Base-by-base conservation (phyloP, 1,140 invertebrate species). In the Aradophagus sp. region DNA sequence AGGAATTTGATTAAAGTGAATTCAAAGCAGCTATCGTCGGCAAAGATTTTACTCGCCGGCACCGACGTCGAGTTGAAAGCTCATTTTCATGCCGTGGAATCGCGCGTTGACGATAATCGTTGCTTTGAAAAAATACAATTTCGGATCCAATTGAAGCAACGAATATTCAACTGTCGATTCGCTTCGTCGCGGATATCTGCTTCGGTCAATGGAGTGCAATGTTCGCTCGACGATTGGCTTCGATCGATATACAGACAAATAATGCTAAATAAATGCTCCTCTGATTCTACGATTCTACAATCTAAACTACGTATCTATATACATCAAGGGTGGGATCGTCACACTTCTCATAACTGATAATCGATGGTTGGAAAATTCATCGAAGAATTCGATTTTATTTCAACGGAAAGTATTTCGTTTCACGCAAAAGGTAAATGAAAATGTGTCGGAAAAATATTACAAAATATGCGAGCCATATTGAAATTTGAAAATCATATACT, bases 121-220 rank as follows among this genome's bases (percentile, higher is more conserved):
- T 66, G 69, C 58, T n/a, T 68, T 77, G 69, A 62, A 76, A 77
- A 78, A 80, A 80, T 76, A 77, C 75, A 69, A 52, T 73, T 80
- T 73, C 62, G 13, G 62, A 62, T 68, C 45, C 58, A 56, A 61
- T 41, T 42, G 35, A 66, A 67, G 48, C 56, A 50, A 67, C 72
- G 44, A 77, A 56, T 61, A 70, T 23, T 69, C 71, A 75, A 78
- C 27, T 45, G 17, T 35, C 23, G 44, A 52, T 70, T 45, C 17
- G 31, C 20, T 7, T 7, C 16, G 14, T 36, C 11, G 56, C 23
- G 41, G 19, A 31, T 38, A 8, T 56, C 2, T 36, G 20, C 42
- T 61, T 68, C 15, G 48, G 39, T 15, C 48, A 34, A 69, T 50
- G 61, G 36, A 32, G 29, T 7, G 47, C 16, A 27, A 58, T 14